Evolutionary conservation across 1,140 invertebrate genomes (phyloP).

Genomic region (Pseudomyrmex gracilis): DNA sequence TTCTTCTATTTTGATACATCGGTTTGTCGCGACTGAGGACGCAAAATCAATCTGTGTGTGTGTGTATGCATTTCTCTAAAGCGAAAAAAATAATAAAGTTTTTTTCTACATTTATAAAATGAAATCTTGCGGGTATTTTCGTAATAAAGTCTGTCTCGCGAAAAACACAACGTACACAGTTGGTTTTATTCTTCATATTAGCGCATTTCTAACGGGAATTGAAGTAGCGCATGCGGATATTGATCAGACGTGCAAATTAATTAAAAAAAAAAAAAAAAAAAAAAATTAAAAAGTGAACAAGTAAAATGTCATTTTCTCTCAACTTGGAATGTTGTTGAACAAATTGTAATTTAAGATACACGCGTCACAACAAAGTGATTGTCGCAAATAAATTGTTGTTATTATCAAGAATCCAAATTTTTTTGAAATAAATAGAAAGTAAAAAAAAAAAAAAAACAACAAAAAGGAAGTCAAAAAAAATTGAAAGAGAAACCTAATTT

Average conservation of each 20-base stretch:
- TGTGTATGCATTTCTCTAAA: background rate
- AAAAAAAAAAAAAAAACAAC: too few species aligned
- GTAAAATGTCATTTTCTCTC: background rate
- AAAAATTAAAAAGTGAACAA: too few species aligned
- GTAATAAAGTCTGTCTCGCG: background rate
- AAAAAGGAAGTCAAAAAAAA: too few species aligned
- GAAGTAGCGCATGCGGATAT: background rate
- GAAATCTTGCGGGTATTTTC: background rate
- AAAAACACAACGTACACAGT: constrained; percentile 1
- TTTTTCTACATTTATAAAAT: constrained; percentile 19
- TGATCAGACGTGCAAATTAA: background rate
- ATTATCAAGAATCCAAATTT: too few species aligned
- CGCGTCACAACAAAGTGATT: too few species aligned
- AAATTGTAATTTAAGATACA: too few species aligned
- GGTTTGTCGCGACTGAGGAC: constrained; percentile 19
- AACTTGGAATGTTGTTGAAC: too few species aligned
- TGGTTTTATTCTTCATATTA: background rate
- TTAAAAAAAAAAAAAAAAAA: constrained; percentile 26
- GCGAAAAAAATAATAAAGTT: constrained; percentile 29
- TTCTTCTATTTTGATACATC: constrained; percentile 39
- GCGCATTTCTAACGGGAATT: background rate
- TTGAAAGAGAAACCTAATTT: too few species aligned
- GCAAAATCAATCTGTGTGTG: constrained; percentile 36
- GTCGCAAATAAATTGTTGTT: too few species aligned
- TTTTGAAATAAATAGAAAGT: too few species aligned